Conservation (phyloP, 2,113 vertebrate genomes). For the rat (Rattus norvegicus) region DNA sequence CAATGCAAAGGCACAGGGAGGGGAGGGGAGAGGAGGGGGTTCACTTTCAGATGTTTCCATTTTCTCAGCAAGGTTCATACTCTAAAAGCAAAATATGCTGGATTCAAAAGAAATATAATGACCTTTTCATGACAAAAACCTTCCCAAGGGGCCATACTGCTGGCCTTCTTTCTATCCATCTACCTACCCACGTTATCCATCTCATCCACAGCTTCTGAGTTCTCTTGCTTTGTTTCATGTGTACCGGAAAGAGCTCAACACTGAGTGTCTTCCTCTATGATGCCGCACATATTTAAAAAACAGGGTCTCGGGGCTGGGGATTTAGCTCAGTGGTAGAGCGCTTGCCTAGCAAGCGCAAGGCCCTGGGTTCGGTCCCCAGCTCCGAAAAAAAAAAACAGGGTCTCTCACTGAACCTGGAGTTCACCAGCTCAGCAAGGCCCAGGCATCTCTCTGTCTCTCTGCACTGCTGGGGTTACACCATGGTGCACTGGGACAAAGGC, state of each 20-base stretch:
- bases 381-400: not conserved
- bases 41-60: conserved; percentile 5
- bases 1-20: not conserved
- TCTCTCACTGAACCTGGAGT: not conserved
- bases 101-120: not conserved
- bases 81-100: conserved; percentile 32
- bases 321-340: too few relatives aligned
- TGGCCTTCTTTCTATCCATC: not conserved
- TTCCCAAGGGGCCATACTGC: not conserved
- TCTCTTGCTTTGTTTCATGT: not conserved
- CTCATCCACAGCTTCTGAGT: not conserved
- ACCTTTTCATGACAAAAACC: not conserved
- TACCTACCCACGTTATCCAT: not conserved
- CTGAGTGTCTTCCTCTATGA: not conserved
- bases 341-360: too few relatives aligned
- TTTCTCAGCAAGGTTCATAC: conserved; percentile 31
- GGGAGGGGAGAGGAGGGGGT: fast-evolving
- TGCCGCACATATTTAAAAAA: too few relatives aligned
- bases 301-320: not conserved
- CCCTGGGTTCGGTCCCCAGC: too few relatives aligned
- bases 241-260: not conserved
- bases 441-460: too few relatives aligned
- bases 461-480: not conserved
- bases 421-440: not conserved
- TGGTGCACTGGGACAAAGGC: fast-evolving